phyloP scores from a whole-genome alignment of 1,140 invertebrate species.

The Batillaria attramentaria region DNA sequence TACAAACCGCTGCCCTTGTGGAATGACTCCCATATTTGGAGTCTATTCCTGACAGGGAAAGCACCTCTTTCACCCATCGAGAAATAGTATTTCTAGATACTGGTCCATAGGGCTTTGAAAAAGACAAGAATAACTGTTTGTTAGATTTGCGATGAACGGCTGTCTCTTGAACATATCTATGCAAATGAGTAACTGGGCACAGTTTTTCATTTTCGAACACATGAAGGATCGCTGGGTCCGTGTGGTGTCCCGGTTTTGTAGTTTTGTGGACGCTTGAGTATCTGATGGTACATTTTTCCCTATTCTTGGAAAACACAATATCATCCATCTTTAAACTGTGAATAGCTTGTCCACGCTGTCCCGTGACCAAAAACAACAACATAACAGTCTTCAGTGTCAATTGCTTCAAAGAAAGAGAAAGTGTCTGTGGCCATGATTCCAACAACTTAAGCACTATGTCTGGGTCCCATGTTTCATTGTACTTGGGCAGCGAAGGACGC shows the following conservation, averaged over 20 bases:
- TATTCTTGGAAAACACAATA: neutral
- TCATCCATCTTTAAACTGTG: slow-evolving; percentile 8
- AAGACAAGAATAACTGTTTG: neutral
- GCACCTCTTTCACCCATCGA: neutral
- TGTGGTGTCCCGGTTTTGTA: neutral
- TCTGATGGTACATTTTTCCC: no score
- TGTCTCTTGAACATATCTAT: neutral
- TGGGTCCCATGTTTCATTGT: slow-evolving; percentile 39
- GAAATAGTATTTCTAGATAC: slow-evolving; percentile 15
- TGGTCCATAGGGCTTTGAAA: no score
- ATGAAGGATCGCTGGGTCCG: neutral
- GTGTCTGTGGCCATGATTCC: neutral
- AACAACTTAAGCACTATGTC: slow-evolving; percentile 30
- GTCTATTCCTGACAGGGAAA: no score
- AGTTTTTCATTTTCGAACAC: neutral
- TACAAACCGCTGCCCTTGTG: neutral
- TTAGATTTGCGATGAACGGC: neutral
- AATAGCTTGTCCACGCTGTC: slow-evolving; percentile 18
- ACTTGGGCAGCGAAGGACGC: slow-evolving; percentile 29
- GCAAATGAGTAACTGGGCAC: neutral
- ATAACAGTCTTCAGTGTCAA: slow-evolving; percentile 34
- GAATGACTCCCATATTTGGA: no score
- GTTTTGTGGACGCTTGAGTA: no score
- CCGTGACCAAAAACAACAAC: slow-evolving; percentile 27
- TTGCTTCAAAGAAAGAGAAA: slow-evolving; percentile 24